These are phyloP conservation scores for Caenorhabditis latens DNA, from an alignment of 1,140 invertebrate genomes.

Conservation along the genomic window DNA sequence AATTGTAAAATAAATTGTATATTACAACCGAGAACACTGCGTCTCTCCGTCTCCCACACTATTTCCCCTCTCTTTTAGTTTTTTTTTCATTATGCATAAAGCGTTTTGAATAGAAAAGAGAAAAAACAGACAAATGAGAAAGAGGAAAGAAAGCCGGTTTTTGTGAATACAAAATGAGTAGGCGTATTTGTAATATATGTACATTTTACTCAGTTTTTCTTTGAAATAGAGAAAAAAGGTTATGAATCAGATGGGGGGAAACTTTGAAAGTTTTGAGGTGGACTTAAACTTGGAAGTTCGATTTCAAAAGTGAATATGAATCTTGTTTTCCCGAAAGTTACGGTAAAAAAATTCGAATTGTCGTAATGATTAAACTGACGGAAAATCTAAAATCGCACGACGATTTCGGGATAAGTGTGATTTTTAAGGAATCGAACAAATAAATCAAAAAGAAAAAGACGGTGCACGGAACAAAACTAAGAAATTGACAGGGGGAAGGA, in stretches of 20 bases:
- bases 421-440: conserved; percentile 24
- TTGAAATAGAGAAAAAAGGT: background rate
- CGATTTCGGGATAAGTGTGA: background rate
- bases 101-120: conserved; percentile 4
- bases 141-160: background rate
- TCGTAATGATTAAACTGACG: background rate
- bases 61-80: background rate
- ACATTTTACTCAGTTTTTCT: background rate
- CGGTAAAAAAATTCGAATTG: background rate
- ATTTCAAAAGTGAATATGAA: no score
- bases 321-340: no score
- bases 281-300: no score
- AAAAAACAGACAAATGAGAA: background rate
- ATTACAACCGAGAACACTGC: background rate
- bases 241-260: no score
- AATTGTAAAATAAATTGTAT: conserved; percentile 37
- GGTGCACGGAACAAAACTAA: background rate
- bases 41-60: conserved; percentile 1
- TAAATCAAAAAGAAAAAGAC: conserved; percentile 3
- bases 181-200: background rate
- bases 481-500: background rate
- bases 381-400: background rate
- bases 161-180: conserved; percentile 22
- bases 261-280: no score
- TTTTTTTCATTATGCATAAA: conserved; percentile 44